phyloP scores from a whole-genome alignment of 2,797 vertebrate species.

The Gallinago stenura region DNA sequence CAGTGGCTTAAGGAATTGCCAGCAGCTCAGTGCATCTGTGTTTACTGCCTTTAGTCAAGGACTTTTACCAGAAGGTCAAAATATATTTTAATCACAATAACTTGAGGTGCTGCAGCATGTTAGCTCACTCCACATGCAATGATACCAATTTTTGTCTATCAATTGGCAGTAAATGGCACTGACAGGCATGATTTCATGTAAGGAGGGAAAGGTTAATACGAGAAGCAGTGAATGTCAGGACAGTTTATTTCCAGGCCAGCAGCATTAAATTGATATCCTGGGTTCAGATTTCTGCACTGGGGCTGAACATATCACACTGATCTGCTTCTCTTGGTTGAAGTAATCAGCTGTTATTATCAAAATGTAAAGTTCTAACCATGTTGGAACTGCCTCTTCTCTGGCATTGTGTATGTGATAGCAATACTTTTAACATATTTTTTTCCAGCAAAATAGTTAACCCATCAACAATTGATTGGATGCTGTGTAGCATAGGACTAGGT shows the following conservation, averaged over 20 bases:
- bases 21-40: neutral
- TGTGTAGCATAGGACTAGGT: neutral
- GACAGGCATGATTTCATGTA: neutral
- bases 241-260: neutral
- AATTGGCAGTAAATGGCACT: neutral
- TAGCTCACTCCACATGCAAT: neutral
- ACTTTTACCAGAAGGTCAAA: neutral
- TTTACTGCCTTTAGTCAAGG: neutral
- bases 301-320: neutral
- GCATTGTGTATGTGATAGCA: neutral
- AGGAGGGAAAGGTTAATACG: neutral
- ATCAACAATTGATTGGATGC: neutral
- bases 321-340: neutral
- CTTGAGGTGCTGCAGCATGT: neutral
- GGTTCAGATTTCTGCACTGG: neutral
- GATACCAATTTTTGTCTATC: neutral
- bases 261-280: neutral
- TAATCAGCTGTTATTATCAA: neutral
- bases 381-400: neutral
- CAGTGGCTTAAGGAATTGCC: neutral
- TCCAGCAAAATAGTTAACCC: neutral
- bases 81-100: neutral
- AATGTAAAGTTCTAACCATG: neutral
- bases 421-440: neutral
- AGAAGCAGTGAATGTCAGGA: neutral